Percentiles rank a stretch among this genome's conserved stretches.
These are phyloP conservation scores for Boulengerochromis microlepis DNA, from an alignment of 2,113 vertebrate species.

Conservation along the genomic window DNA sequence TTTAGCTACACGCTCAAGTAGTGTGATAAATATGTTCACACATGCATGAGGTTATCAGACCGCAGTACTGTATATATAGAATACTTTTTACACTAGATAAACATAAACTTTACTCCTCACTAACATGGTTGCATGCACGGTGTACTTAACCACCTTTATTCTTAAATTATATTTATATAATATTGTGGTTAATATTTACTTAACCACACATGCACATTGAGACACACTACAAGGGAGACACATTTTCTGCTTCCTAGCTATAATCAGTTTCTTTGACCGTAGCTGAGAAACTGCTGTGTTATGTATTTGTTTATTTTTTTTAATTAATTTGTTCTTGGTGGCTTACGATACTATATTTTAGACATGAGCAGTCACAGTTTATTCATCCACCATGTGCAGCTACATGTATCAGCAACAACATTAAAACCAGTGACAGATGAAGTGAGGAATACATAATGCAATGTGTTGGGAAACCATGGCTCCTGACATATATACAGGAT, in stretches of 20 bases:
- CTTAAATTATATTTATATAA: neutral
- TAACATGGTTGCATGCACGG: neutral
- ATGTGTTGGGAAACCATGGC: neutral
- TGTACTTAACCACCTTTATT: neutral
- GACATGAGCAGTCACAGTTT: neutral
- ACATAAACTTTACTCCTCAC: neutral
- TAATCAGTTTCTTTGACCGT: neutral
- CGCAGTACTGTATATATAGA: neutral
- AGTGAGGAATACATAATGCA: neutral
- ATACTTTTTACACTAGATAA: neutral
- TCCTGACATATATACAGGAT: neutral
- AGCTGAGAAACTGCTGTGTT: neutral
- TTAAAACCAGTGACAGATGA: neutral
- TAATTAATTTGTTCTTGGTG: neutral
- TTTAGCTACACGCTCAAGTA: neutral
- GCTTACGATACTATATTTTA: neutral
- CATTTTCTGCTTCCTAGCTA: neutral
- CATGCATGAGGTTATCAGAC: neutral
- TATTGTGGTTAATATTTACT: neutral
- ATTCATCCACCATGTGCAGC: neutral
- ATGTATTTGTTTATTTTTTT: neutral
- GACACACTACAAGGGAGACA: neutral
- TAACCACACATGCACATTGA: neutral
- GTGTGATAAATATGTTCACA: conserved; percentile 22
- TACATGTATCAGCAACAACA: neutral